Conservation (phyloP, 2,797 vertebrate genomes). For the Tapirus indicus region DNA sequence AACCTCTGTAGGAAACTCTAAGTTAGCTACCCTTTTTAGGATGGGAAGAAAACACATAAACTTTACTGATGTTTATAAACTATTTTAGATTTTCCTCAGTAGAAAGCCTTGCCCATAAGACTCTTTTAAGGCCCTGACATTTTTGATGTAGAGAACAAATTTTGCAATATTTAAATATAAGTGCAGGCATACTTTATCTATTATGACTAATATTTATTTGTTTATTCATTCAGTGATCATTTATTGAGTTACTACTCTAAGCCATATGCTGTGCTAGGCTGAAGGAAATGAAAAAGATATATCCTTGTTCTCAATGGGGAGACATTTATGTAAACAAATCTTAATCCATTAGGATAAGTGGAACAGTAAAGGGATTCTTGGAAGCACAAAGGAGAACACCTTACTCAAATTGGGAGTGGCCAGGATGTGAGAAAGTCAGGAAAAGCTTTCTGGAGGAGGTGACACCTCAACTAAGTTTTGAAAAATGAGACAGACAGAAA, state of each 20-base stretch:
- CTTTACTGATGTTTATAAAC: background rate
- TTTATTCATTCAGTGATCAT: constrained; percentile 6
- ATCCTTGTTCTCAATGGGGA: background rate
- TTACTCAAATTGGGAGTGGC: background rate
- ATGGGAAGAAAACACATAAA: background rate
- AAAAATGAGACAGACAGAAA: background rate
- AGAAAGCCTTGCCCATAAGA: background rate
- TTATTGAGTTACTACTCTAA: background rate
- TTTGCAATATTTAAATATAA: background rate
- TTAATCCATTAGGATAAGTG: background rate
- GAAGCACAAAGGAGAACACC: background rate
- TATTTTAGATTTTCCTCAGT: constrained; percentile 24
- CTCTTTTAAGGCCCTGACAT: background rate
- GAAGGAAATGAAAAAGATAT: background rate
- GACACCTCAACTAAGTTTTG: background rate
- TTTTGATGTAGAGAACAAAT: constrained; percentile 17
- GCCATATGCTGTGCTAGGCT: background rate
- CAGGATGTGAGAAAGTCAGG: background rate
- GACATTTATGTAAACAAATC: background rate
- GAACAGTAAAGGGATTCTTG: background rate
- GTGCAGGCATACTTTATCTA: background rate
- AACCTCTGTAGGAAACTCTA: background rate
- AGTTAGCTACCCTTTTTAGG: background rate
- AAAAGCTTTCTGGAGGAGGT: background rate
- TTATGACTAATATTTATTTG: background rate